Evolutionary conservation across 2,797 vertebrate genomes (phyloP), one percentile per base, ranked within the genome.

Genomic region (Chelidonichthys spinosus): DNA sequence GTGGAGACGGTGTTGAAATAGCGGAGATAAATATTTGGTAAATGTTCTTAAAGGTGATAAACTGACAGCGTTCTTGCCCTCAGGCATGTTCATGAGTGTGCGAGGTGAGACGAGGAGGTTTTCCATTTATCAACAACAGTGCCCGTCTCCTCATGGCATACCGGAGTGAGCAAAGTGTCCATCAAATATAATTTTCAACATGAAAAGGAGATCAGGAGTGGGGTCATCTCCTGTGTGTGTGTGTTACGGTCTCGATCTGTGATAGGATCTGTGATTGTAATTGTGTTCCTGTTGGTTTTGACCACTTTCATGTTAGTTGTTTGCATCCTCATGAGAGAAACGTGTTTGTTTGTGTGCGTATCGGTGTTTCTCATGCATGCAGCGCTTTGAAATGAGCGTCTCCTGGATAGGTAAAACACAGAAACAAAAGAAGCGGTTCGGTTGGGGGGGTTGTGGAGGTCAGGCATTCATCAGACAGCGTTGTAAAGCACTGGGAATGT

Each of bases 261-360:
- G n/a, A n/a, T n/a, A n/a, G 58, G 69, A 55, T 11, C 10, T 49
- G 15, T 7, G 35, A 70, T 87, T 87, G 72, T 81, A 17, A 25
- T 25, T 0, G 0, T 64, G 58, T 87, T 88, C 78, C 81, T 82
- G 77, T 82, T 85, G 78, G 72, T 50, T 58, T 67, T 69, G 39
- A 73, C 52, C 50, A 60, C 63, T 74, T 83, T 79, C 44, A 81
- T 81, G 78, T 74, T 39, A 4, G 39, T 63, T 82, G 69, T 85
- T 82, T 78, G 81, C 74, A 66, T 82, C 77, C 73, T 75, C 71
- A 14, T 50, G 35, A 69, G 65, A 64, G 75, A 69, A 33, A 17
- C 63, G 53, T 17, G 17, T 53, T 37, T 11, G 46, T 52, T 36
- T 61, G 7, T 53, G 59, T 72, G 58, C 25, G 18, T 13, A 25